A percentile compares a stretch with the other conserved stretches of the same genome.
Evolutionary conservation across 2,888 invertebrate species (phyloP).

Genomic region (Patella ulyssiponensis): DNA sequence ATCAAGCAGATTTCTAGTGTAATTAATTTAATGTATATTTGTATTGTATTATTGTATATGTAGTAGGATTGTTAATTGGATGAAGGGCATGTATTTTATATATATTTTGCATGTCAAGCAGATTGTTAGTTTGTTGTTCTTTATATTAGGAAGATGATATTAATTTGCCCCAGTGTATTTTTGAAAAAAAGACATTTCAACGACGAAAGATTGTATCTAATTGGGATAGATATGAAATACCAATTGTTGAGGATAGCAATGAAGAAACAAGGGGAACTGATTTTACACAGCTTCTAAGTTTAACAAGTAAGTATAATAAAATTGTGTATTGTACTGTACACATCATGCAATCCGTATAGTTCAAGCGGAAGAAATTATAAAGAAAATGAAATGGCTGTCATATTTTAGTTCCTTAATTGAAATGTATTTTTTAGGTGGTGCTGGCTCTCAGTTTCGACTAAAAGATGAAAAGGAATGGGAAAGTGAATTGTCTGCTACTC

Average conservation of each 20-base stretch:
- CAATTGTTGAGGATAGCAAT: constrained; percentile 30
- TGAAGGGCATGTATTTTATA: no score
- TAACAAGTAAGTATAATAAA: background rate
- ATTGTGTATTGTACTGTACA: background rate
- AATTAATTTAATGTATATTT: no score
- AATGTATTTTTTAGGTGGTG: constrained; percentile 36
- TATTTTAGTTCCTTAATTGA: background rate
- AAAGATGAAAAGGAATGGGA: constrained; percentile 54
- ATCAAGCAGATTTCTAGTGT: no score
- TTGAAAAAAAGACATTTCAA: constrained; percentile 29
- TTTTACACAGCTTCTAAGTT: constrained; percentile 45
- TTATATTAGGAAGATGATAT: no score
- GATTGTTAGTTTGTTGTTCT: no score
- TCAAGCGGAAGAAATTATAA: no score
- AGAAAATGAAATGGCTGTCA: background rate
- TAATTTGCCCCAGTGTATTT: background rate
- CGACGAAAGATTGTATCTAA: constrained; percentile 51
- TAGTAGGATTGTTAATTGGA: no score
- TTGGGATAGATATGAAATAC: constrained; percentile 55
- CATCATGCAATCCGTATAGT: no score
- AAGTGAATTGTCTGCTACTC: constrained; percentile 29
- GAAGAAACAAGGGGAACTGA: constrained; percentile 44
- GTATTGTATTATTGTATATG: no score
- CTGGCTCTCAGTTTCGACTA: constrained; percentile 52
- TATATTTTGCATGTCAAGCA: no score